These are phyloP conservation scores for Sipha flava DNA, from an alignment of 1,140 invertebrate genomes.

Conservation along the genomic window DNA sequence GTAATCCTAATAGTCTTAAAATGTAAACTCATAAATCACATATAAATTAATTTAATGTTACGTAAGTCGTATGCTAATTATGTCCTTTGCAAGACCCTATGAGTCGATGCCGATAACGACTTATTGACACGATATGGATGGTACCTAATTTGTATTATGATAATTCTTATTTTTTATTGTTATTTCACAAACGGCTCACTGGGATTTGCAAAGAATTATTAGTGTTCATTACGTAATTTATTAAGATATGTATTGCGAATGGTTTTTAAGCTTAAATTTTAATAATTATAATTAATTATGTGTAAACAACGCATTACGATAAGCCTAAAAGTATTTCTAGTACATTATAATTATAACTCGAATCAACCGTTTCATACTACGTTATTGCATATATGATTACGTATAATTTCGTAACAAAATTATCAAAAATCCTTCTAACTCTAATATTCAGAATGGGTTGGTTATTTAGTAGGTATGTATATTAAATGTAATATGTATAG, in stretches of 20 bases:
- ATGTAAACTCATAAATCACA: constrained; percentile 6
- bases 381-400: too few relatives aligned
- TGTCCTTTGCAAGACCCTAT: neutral
- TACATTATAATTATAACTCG: too few relatives aligned
- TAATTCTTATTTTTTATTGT: neutral
- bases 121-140: constrained; percentile 1
- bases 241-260: constrained; percentile 30
- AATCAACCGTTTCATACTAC: too few relatives aligned
- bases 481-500: too few relatives aligned
- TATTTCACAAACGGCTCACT: neutral
- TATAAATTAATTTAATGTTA: constrained; percentile 1
- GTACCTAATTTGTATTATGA: neutral
- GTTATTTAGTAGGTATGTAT: too few relatives aligned
- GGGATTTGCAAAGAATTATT: neutral
- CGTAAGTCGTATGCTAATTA: neutral
- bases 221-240: neutral
- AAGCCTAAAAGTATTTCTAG: too few relatives aligned
- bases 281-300: neutral
- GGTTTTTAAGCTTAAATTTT: constrained; percentile 23
- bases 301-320: neutral
- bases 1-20: constrained; percentile 3
- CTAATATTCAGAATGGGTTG: too few relatives aligned
- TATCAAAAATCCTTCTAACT: too few relatives aligned
- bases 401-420: too few relatives aligned
- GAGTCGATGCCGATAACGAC: neutral